Conservation (phyloP, 2,797 vertebrate species). For the Acanthis flammea region DNA sequence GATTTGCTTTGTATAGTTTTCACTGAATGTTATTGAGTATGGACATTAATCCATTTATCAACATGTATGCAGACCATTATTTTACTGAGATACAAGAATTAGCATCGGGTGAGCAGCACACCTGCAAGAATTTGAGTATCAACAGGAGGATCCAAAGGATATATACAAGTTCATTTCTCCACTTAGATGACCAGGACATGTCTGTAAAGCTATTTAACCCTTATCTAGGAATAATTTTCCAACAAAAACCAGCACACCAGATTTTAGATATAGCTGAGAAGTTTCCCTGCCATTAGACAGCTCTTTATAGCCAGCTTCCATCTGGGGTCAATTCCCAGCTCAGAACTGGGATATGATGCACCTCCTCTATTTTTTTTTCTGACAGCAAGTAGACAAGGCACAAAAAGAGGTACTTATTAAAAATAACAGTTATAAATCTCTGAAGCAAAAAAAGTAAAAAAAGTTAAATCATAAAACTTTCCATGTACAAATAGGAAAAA, state of each 20-base stretch:
- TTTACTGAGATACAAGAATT: neutral
- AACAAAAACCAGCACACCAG: fast-evolving
- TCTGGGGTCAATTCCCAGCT: neutral
- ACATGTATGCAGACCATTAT: neutral
- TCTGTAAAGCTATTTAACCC: neutral
- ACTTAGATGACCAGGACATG: neutral
- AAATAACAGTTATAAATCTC: neutral
- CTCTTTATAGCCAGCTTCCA: neutral
- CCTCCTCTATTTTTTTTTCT: neutral
- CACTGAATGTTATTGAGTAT: neutral
- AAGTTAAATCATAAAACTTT: neutral
- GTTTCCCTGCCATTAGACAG: neutral
- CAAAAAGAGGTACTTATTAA: neutral
- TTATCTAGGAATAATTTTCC: neutral
- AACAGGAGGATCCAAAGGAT: neutral
- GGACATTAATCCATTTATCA: neutral
- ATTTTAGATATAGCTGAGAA: neutral
- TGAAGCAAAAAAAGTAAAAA: neutral
- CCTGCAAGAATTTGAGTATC: neutral
- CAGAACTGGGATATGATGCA: neutral
- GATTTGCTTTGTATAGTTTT: neutral
- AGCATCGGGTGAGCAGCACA: fast-evolving
- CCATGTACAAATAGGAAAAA: neutral
- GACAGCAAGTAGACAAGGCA: neutral
- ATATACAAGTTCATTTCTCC: neutral